These are phyloP conservation scores for Dipodomys ordii DNA, from an alignment of 2,113 vertebrate genomes.

Conservation along the genomic window DNA sequence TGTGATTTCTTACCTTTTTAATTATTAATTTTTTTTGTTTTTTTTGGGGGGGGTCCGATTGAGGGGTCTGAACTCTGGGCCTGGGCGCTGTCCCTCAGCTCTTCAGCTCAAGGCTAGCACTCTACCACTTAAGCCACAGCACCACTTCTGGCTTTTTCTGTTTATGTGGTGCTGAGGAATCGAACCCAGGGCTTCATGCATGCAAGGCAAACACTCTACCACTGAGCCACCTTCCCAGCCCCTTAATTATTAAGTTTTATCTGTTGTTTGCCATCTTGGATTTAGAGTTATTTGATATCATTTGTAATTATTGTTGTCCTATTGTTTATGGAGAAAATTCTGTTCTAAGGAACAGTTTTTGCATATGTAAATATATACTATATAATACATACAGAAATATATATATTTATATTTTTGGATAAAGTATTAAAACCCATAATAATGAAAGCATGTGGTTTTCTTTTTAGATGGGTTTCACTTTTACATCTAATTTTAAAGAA, in stretches of 20 bases:
- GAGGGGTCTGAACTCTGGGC: too few species aligned
- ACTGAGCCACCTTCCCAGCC: too few species aligned
- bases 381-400: too few species aligned
- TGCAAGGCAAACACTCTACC: too few species aligned
- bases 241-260: not conserved
- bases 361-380: not conserved
- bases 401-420: not conserved
- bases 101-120: too few species aligned
- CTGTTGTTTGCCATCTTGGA: not conserved
- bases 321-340: not conserved
- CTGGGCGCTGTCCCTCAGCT: too few species aligned
- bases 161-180: too few species aligned
- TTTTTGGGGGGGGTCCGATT: too few species aligned
- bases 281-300: not conserved
- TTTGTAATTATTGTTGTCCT: not conserved
- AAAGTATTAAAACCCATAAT: constrained; percentile 43
- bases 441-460: constrained; percentile 32
- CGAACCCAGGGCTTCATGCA: too few species aligned
- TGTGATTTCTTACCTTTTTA: not conserved
- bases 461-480: constrained; percentile 36
- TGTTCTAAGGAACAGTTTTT: constrained; percentile 35
- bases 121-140: too few species aligned
- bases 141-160: too few species aligned
- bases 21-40: too few species aligned
- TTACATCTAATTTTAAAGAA: constrained; percentile 58